A percentile compares a stretch with the other conserved stretches of the same genome.
These are phyloP conservation scores for Melanostigma gelatinosum DNA, from an alignment of 2,113 vertebrate species.

Conservation along the genomic window DNA sequence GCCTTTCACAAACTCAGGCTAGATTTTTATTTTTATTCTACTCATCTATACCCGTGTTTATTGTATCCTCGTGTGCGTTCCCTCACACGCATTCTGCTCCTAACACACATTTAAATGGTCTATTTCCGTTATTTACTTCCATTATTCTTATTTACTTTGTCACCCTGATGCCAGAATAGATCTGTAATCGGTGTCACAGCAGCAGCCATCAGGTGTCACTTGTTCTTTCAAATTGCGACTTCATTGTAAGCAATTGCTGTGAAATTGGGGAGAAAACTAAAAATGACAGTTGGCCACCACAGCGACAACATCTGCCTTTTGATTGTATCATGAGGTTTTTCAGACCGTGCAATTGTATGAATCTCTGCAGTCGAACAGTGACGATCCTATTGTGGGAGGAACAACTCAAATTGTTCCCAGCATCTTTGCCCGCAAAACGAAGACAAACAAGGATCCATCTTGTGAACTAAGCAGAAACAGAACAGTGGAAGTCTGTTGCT, in stretches of 20 bases:
- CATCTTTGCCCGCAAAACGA: background rate
- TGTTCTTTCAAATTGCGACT: background rate
- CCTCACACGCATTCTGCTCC: background rate
- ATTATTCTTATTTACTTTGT: too few relatives aligned
- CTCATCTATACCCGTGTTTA: background rate
- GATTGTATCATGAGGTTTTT: background rate
- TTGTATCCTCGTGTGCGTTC: background rate
- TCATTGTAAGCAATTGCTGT: slow-evolving; percentile 9
- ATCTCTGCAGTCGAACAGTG: background rate
- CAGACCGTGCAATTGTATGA: background rate
- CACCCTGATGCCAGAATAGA: background rate
- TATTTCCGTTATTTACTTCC: background rate
- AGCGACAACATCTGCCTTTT: background rate
- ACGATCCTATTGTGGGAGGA: background rate
- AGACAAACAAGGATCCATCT: slow-evolving; percentile 18
- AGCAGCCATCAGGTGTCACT: background rate
- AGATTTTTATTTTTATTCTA: background rate
- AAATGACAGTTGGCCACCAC: background rate
- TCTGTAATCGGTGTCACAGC: background rate
- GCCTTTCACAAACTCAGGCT: background rate
- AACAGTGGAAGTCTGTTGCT: slow-evolving; percentile 20
- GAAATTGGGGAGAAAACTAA: background rate
- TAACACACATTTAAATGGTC: background rate
- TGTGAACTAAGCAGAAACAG: slow-evolving; percentile 31
- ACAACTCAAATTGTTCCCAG: background rate